Percentiles rank a stretch among this genome's conserved stretches.
Conservation (phyloP, 1,140 invertebrate genomes). For the Lysiphlebus fabarum region DNA sequence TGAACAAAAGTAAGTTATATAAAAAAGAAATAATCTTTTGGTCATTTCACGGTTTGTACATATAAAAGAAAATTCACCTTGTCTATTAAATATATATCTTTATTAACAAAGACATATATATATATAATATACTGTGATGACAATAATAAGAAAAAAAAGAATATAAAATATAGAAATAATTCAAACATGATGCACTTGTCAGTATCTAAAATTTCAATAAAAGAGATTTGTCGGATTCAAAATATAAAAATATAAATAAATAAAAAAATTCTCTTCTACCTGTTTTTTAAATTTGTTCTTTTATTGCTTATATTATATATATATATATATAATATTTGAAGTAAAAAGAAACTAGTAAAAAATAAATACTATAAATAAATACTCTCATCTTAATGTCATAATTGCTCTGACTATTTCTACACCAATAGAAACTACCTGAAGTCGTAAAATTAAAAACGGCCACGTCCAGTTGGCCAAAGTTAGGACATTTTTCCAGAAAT, state of each 20-base stretch:
- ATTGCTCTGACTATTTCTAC: too few relatives aligned
- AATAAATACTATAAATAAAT: background rate
- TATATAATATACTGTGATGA: background rate
- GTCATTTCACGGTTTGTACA: slow-evolving; percentile 14
- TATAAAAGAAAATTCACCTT: slow-evolving; percentile 2
- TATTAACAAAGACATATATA: background rate
- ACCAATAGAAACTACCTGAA: too few relatives aligned
- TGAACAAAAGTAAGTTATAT: background rate
- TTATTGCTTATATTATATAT: background rate
- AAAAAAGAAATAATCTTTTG: slow-evolving; percentile 1
- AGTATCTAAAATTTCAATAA: slow-evolving; percentile 22
- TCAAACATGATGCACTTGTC: slow-evolving; percentile 25
- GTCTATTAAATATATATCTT: too few relatives aligned
- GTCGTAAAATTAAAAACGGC: too few relatives aligned
- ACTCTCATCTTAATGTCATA: slow-evolving; percentile 16
- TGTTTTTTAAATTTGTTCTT: slow-evolving; percentile 6
- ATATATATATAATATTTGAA: background rate
- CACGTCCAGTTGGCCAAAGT: too few relatives aligned
- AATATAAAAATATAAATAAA: background rate
- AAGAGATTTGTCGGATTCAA: slow-evolving; percentile 26
- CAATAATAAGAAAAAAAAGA: slow-evolving; percentile 7
- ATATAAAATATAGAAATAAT: background rate
- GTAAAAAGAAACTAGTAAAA: background rate
- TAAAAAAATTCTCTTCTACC: slow-evolving; percentile 23
- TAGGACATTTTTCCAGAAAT: too few relatives aligned